Conservation (phyloP, 1,140 invertebrate species). For the Bemisia tabaci region DNA sequence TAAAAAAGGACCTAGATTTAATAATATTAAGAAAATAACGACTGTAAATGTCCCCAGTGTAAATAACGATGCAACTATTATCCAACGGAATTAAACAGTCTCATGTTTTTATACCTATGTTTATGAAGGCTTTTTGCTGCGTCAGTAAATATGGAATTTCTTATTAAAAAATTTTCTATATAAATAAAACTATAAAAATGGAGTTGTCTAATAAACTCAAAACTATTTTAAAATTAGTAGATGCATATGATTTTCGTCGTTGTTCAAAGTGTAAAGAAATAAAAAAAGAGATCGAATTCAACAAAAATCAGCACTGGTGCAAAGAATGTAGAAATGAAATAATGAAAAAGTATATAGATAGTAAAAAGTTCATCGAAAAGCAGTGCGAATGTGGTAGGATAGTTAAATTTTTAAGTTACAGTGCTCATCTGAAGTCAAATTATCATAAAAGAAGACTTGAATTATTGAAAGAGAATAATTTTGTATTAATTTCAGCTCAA, state of each 20-base stretch:
- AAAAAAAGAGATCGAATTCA: constrained; percentile 6
- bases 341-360: constrained; percentile 8
- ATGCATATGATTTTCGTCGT: constrained; percentile 2
- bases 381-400: constrained; percentile 5
- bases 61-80: constrained; percentile 12
- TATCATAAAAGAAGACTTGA: neutral
- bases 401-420: constrained; percentile 1
- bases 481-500: constrained; percentile 2
- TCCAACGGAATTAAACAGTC: neutral
- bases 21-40: constrained; percentile 11
- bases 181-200: constrained; percentile 4
- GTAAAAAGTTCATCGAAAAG: constrained; percentile 5
- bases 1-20: constrained; percentile 12
- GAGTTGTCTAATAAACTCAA: constrained; percentile 6
- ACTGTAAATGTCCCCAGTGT: constrained; percentile 10
- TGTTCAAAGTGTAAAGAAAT: constrained; percentile 9
- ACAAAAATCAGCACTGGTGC: constrained; percentile 8
- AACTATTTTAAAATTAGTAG: constrained; percentile 5
- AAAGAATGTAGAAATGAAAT: constrained; percentile 6
- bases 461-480: constrained; percentile 2
- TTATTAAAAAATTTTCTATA: constrained; percentile 10
- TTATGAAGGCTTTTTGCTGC: neutral
- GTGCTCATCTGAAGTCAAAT: neutral
- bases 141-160: neutral
- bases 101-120: neutral